A percentile compares a stretch with the other conserved stretches of the same genome.
Evolutionary conservation across 2,888 invertebrate species (phyloP).

Genomic region (Stenolophus ochropezus): DNA sequence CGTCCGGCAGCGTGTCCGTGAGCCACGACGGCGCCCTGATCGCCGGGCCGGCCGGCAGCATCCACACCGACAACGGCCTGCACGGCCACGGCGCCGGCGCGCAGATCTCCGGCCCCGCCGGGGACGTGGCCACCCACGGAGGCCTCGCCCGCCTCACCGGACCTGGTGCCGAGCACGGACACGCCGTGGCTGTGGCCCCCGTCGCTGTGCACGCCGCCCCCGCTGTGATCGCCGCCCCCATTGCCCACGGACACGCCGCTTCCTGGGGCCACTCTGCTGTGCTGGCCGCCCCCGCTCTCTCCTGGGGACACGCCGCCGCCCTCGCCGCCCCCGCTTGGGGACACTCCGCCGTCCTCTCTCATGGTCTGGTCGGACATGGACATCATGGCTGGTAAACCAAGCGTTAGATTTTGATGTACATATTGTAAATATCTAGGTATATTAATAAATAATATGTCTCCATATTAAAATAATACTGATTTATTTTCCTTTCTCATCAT

Average conservation of each 20-base stretch:
- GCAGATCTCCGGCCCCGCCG: conserved; percentile 66
- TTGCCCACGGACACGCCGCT: conserved; percentile 14
- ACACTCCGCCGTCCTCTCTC: conserved; percentile 41
- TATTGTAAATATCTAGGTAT: conserved; percentile 1
- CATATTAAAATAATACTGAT: too few species aligned
- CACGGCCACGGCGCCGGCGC: conserved; percentile 67
- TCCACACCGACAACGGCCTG: conserved; percentile 53
- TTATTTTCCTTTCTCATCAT: too few species aligned
- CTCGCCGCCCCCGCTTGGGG: too few species aligned
- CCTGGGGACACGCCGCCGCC: conserved; percentile 37
- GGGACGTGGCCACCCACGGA: conserved; percentile 67
- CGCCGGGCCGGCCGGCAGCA: conserved; percentile 48
- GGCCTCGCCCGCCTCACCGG: conserved; percentile 43
- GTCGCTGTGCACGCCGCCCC: conserved; percentile 11
- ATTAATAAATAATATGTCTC: neutral
- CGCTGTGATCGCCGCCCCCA: conserved; percentile 27
- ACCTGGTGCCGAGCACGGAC: conserved; percentile 36
- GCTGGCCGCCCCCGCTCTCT: neutral
- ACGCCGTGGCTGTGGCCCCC: neutral
- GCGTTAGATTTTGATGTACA: neutral
- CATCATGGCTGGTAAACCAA: conserved; percentile 55
- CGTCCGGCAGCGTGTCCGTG: conserved; percentile 63
- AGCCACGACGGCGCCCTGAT: conserved; percentile 56
- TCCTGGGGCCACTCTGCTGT: neutral
- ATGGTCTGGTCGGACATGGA: conserved; percentile 61